These are phyloP conservation scores for Nannospalax galili DNA, from an alignment of 2,113 vertebrate species.

Conservation along the genomic window DNA sequence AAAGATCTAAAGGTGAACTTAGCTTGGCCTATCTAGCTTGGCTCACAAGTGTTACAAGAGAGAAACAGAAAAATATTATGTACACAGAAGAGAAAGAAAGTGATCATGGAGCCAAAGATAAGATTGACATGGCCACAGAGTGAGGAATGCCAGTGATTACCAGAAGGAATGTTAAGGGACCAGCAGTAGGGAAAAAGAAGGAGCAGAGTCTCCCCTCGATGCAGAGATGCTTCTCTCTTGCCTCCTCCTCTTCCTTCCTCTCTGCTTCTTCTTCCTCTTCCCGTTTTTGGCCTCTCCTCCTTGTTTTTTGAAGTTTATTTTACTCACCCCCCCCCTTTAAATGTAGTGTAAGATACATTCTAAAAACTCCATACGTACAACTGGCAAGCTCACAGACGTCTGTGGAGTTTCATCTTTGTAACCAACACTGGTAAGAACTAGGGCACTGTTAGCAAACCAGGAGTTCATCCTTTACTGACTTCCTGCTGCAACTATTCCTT, in stretches of 20 bases:
- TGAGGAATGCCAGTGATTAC: not conserved
- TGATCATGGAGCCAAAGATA: no score
- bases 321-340: not conserved
- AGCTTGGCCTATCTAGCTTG: not conserved
- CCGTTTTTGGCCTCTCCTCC: not conserved
- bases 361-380: not conserved
- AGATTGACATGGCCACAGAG: not conserved
- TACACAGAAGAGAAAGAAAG: not conserved
- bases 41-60: not conserved
- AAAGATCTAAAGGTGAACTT: not conserved
- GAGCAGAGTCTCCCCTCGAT: not conserved
- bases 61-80: not conserved
- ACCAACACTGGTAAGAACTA: not conserved
- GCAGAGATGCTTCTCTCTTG: no score
- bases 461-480: not conserved
- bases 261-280: not conserved
- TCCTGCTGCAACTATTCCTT: not conserved
- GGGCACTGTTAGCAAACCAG: not conserved
- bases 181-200: not conserved
- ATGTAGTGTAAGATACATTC: not conserved
- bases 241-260: not conserved
- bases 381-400: not conserved
- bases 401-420: not conserved
- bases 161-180: not conserved
- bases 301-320: not conserved